A percentile compares a stretch with the other conserved stretches of the same genome.
phyloP scores from a whole-genome alignment of 2,113 vertebrate species.

The Eleginops maclovinus region DNA sequence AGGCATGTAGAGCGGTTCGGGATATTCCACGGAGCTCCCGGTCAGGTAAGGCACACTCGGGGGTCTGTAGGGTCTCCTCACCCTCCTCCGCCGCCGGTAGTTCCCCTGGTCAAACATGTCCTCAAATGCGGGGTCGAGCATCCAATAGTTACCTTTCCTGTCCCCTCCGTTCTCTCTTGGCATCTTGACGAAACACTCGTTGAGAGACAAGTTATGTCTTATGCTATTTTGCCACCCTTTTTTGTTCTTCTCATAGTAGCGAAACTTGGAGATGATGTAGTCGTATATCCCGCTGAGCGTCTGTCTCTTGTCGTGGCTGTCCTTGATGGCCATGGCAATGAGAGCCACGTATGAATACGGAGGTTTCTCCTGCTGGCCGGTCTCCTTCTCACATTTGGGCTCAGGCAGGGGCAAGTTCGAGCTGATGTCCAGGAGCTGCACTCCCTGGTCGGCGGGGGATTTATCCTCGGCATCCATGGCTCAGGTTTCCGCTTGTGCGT shows the following conservation, averaged over 20 bases:
- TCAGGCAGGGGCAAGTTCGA: constrained; percentile 34
- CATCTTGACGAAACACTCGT: constrained; percentile 87
- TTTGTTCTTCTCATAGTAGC: constrained; percentile 83
- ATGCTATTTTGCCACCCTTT: constrained; percentile 89
- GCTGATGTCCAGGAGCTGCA: constrained; percentile 57
- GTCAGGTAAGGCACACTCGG: constrained; percentile 54
- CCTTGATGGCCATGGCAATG: constrained; percentile 88
- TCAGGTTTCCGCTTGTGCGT: constrained; percentile 13
- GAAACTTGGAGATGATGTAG: constrained; percentile 84
- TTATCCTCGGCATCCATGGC: constrained; percentile 51
- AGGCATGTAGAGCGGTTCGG: constrained; percentile 70
- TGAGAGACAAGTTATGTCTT: constrained; percentile 88
- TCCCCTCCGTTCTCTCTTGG: constrained; percentile 71
- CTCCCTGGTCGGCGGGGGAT: not conserved
- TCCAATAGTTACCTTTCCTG: constrained; percentile 85
- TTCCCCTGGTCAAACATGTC: constrained; percentile 86
- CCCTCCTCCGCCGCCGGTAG: constrained; percentile 80
- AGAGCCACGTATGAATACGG: constrained; percentile 88
- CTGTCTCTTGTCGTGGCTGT: constrained; percentile 80
- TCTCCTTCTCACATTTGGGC: constrained; percentile 4
- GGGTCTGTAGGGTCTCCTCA: constrained; percentile 64
- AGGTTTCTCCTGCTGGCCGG: constrained; percentile 72
- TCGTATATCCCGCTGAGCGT: constrained; percentile 87
- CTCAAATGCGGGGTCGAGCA: constrained; percentile 83
- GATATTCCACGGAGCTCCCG: constrained; percentile 49